These are phyloP conservation scores for Bujurquina vittata DNA, from an alignment of 2,113 vertebrate genomes.

Conservation along the genomic window DNA sequence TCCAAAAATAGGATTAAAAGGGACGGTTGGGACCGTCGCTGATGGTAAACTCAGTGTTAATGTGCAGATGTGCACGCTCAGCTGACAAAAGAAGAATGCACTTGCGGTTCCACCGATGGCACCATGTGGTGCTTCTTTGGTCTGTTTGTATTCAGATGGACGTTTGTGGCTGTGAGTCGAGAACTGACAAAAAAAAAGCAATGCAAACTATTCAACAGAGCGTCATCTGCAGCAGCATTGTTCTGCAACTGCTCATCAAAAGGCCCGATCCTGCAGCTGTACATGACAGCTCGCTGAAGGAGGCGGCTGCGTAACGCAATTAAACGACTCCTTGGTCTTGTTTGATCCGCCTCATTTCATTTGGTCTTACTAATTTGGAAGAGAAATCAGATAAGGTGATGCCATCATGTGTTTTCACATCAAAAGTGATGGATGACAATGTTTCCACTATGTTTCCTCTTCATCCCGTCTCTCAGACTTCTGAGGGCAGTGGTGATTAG, in stretches of 20 bases:
- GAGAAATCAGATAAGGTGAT: conserved; percentile 69
- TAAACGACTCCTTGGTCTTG: conserved; percentile 58
- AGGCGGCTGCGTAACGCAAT: conserved; percentile 67
- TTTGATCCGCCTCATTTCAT: conserved; percentile 74
- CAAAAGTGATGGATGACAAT: conserved; percentile 74
- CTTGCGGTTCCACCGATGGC: too few species aligned
- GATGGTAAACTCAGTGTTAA: too few species aligned
- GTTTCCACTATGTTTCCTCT: conserved; percentile 67
- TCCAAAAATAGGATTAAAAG: too few species aligned
- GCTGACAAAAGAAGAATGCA: too few species aligned
- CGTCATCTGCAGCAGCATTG: conserved; percentile 26
- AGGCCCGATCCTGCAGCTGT: conserved; percentile 37
- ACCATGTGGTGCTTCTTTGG: too few species aligned
- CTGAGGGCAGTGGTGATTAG: conserved; percentile 70
- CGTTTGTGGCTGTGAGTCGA: neutral
- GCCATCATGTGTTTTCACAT: conserved; percentile 73
- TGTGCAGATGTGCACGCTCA: too few species aligned
- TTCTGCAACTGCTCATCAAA: conserved; percentile 33
- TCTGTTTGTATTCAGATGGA: neutral
- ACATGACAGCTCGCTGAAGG: conserved; percentile 34
- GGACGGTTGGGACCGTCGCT: too few species aligned
- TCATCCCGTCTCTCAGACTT: conserved; percentile 69
- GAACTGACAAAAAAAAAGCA: conserved; percentile 12
- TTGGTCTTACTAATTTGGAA: conserved; percentile 66
- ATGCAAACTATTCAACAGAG: conserved; percentile 17